These are phyloP conservation scores for Seira sanloemensis DNA, from an alignment of 2,888 invertebrate species.

Conservation along the genomic window DNA sequence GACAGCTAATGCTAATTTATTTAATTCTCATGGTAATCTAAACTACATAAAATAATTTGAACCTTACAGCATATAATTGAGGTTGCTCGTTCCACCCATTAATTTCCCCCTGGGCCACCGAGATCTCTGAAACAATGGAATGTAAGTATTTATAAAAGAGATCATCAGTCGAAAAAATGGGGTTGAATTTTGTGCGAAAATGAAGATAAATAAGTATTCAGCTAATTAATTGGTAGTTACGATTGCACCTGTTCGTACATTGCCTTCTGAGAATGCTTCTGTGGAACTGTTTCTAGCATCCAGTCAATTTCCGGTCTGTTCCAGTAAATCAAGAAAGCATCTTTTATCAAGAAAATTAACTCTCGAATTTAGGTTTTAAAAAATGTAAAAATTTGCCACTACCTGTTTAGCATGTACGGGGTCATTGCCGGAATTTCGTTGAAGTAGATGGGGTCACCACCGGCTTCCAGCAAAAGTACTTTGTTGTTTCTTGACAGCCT, in stretches of 20 bases:
- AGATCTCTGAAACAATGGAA: slow-evolving; percentile 24
- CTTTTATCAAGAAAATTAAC: too few species aligned
- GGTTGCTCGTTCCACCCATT: slow-evolving; percentile 37
- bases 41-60: too few species aligned
- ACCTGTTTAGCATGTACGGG: slow-evolving; percentile 38
- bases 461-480: slow-evolving; percentile 64
- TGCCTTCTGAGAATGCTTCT: slow-evolving; percentile 55
- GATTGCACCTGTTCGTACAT: slow-evolving; percentile 44
- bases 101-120: slow-evolving; percentile 63
- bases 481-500: slow-evolving; percentile 67
- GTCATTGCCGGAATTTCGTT: slow-evolving; percentile 64
- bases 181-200: too few species aligned
- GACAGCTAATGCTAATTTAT: too few species aligned
- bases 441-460: slow-evolving; percentile 63
- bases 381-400: too few species aligned
- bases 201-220: too few species aligned
- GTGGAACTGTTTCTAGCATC: slow-evolving; percentile 67
- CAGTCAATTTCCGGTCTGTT: slow-evolving; percentile 63
- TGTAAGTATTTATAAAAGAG: too few species aligned
- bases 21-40: too few species aligned
- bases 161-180: too few species aligned
- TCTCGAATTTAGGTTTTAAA: too few species aligned
- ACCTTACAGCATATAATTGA: slow-evolving; percentile 67
- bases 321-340: background rate
- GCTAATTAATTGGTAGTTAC: too few species aligned